A percentile compares a stretch with the other conserved stretches of the same genome.
These are phyloP conservation scores for Octodon degus DNA, from an alignment of 2,113 vertebrate genomes.

Conservation along the genomic window DNA sequence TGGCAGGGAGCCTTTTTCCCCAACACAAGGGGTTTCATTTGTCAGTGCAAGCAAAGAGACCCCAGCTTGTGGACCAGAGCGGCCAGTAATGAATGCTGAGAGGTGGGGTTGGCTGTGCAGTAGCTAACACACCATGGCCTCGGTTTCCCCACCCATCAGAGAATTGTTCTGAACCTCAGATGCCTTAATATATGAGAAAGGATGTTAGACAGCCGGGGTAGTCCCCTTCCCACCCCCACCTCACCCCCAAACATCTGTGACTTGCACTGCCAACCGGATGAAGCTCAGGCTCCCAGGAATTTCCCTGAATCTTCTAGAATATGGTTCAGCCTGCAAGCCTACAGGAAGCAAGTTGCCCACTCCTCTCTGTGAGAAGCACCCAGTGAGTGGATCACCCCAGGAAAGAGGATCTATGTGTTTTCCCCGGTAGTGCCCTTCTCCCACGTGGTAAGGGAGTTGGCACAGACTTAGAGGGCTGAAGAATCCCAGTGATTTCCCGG, in stretches of 20 bases:
- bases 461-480: rapidly evolving
- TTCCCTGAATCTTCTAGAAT: conserved; percentile 34
- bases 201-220: neutral
- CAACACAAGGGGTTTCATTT: neutral
- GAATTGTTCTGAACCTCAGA: neutral
- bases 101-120: neutral
- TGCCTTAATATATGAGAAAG: neutral
- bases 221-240: neutral
- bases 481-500: neutral
- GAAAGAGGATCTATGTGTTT: neutral
- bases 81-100: neutral
- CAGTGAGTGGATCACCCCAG: neutral
- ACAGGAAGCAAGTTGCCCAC: neutral
- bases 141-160: neutral
- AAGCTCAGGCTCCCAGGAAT: conserved; percentile 33
- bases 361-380: neutral
- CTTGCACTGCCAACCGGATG: neutral
- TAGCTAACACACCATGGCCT: neutral
- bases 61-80: neutral
- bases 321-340: neutral
- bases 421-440: neutral
- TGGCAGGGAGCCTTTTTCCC: neutral
- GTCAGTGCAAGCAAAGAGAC: neutral
- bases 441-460: neutral
- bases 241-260: neutral